A percentile compares a stretch with the other conserved stretches of the same genome.
Evolutionary conservation across 2,888 invertebrate species (phyloP).

Genomic region (Elegia similella): DNA sequence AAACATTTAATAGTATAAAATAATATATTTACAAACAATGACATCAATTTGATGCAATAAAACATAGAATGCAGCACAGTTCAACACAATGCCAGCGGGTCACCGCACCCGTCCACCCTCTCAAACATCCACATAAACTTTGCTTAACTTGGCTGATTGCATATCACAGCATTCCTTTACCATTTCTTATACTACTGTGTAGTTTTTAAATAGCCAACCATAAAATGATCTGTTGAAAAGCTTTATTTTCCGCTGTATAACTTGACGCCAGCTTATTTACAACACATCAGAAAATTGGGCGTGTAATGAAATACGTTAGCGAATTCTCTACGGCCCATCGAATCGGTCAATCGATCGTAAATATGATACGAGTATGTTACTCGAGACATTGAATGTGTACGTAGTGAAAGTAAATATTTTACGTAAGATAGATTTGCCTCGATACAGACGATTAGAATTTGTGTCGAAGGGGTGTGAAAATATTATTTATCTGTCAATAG

Average conservation of each 20-base stretch:
- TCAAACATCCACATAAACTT: slow-evolving; percentile 20
- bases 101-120: slow-evolving; percentile 32
- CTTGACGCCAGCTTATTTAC: neutral
- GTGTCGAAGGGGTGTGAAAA: neutral
- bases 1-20: slow-evolving; percentile 70
- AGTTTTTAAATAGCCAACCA: slow-evolving; percentile 3
- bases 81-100: slow-evolving; percentile 48
- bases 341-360: neutral
- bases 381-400: slow-evolving; percentile 3
- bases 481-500: neutral
- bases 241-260: neutral
- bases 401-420: slow-evolving; percentile 8
- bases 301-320: neutral
- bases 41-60: slow-evolving; percentile 79
- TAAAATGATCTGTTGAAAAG: neutral
- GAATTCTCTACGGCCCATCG: neutral
- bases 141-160: neutral
- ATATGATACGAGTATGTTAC: neutral
- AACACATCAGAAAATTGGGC: neutral
- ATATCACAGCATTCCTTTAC: slow-evolving; percentile 21
- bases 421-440: slow-evolving; percentile 6
- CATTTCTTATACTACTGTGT: slow-evolving; percentile 7
- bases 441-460: slow-evolving; percentile 1
- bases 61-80: slow-evolving; percentile 53
- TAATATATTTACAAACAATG: slow-evolving; percentile 76